Evolutionary conservation across 2,113 vertebrate genomes (phyloP), one percentile per base, ranked within the genome.

Genomic region (Nerophis lumbriciformis): DNA sequence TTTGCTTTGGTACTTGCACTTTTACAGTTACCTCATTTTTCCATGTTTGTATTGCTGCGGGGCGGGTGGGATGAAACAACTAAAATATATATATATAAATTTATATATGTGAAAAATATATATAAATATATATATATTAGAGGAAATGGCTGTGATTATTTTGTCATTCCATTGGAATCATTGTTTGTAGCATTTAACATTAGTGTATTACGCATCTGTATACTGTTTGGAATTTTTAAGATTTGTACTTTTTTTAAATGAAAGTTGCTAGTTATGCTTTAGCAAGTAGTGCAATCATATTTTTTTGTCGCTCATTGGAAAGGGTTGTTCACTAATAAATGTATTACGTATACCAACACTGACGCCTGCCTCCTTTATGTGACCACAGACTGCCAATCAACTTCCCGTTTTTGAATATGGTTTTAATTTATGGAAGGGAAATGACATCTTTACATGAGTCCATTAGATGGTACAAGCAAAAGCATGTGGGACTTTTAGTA

Each of bases 241-340:
- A 98, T 99, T 98, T 99, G 96, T 99, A 99, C 97, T 98, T 98
- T 99, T 99, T 98, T 98, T 98, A 99, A 96, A 96, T 95, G 94
- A 97, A 98, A 99, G 93, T 98, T 98, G 97, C 95, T 98, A 99
- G 96, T 98, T 98, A 93, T 96, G 96, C 96, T 99, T 99, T 95
- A 98, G 93, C 93, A 94, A 94, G 95, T 99, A 97, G 96, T 99
- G 96, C 97, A 98, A 98, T 99, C 95, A 96, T 98, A 93, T 98
- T 97, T 96, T 96, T 84, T 96, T 94, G 97, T 98, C 94, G 96
- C 96, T 98, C 95, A 98, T 95, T 97, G 94, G 94, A 98, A 93
- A 97, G 95, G 95, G 95, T 96, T 97, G 95, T 96, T 98, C 96
- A 98, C 96, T 98, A 99, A 99, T 99, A 99, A 99, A 99, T 96